A percentile compares a stretch with the other conserved stretches of the same genome.
Evolutionary conservation across 2,797 vertebrate genomes (phyloP).

Genomic region (Rhinoraja longicauda): DNA sequence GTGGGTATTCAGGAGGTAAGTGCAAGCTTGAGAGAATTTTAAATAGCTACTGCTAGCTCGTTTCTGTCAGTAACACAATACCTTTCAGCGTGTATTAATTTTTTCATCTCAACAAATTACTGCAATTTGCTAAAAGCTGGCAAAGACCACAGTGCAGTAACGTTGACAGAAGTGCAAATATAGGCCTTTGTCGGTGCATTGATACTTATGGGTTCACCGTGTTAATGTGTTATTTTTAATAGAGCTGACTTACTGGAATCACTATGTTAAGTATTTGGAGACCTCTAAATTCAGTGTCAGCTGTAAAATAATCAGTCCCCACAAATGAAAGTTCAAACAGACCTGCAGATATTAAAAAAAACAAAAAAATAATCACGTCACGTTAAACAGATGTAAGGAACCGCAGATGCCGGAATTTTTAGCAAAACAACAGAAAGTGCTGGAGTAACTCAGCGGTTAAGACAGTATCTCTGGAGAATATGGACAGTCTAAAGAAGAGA

Average conservation of each 20-base stretch:
- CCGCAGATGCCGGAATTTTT: too few relatives aligned
- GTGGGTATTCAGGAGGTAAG: neutral
- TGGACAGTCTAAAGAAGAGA: too few relatives aligned
- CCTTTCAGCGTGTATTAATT: neutral
- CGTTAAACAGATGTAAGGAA: too few relatives aligned
- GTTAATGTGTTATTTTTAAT: neutral
- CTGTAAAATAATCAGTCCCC: neutral
- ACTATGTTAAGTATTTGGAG: neutral
- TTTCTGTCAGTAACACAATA: constrained; percentile 35
- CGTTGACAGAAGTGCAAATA: constrained; percentile 1
- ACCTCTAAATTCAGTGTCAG: neutral
- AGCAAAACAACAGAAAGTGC: too few relatives aligned
- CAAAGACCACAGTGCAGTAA: constrained; percentile 9
- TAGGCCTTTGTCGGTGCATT: neutral
- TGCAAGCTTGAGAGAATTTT: constrained; percentile 13
- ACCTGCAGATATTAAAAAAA: neutral
- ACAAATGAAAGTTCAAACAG: neutral
- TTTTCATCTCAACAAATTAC: constrained; percentile 28
- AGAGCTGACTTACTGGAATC: neutral
- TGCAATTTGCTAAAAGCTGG: constrained; percentile 33
- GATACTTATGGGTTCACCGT: neutral
- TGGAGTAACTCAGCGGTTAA: too few relatives aligned
- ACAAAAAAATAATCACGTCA: neutral
- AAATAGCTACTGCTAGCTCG: neutral
- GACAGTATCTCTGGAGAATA: too few relatives aligned